Base-by-base conservation (phyloP, 2,797 vertebrate genomes). In the Phrynocephalus guinanensis region DNA sequence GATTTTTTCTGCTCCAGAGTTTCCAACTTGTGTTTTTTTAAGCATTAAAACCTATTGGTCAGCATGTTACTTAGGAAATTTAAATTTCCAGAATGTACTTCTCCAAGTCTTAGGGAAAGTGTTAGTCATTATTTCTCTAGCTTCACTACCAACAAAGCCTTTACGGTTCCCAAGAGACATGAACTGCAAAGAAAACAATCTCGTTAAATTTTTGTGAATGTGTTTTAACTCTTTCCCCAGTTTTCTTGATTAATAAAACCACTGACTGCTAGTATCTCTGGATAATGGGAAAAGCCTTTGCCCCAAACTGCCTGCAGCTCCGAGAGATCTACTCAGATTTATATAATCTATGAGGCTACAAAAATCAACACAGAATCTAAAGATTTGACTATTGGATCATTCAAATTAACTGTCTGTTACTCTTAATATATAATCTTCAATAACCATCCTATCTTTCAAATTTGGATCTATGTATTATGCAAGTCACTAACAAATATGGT, bases 41-140 rank as follows among this genome's bases (percentile, higher is more conserved):
- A 56, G 13, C 50, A 76, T 85, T 77, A 76, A 76, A 88, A 70
- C 33, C 80, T 88, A 81, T 22, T 88, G 79, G 83, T 88, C 83
- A 88, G 71, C 83, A 88, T 85, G 71, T 76, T 82, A 81, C 44
- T 88, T 85, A 24, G 86, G 18, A 88, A 85, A 88, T 60, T 82
- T 76, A 82, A 81, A 81, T 82, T 82, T 71, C 52, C 87, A 70
- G 83, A 85, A 88, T 70, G 71, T 81, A 82, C 72, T 88, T 88
- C 81, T 88, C 83, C 83, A 77, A 70, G 66, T 82, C 72, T 56
- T 6, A 82, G 26, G 71, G 79, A 88, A 85, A 85, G 78, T 85
- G 63, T 88, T 88, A 85, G 78, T 88, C 83, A 82, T 88, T 87
- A 83, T 87, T 85, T 60, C 66, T 88, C 15, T 79, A 50, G 70